phyloP scores from a whole-genome alignment of 2,113 vertebrate genomes.

The Shinisaurus crocodilurus region DNA sequence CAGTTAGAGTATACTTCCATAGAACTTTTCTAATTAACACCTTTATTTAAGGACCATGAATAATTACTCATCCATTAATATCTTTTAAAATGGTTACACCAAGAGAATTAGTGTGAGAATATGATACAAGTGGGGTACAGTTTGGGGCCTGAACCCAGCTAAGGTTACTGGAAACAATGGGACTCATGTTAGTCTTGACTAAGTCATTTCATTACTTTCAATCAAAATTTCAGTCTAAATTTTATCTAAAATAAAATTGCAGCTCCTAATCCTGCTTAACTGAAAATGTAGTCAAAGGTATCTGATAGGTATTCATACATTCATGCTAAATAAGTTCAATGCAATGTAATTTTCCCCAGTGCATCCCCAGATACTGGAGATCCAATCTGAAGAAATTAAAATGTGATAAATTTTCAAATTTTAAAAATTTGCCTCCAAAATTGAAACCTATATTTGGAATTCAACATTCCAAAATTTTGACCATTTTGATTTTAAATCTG shows the following conservation, averaged over 20 bases:
- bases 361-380: neutral
- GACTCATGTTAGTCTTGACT: neutral
- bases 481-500: too few relatives aligned
- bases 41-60: conserved; percentile 3
- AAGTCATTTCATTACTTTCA: neutral
- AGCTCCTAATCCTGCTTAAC: neutral
- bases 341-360: neutral
- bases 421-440: too few relatives aligned
- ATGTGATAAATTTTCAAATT: too few relatives aligned
- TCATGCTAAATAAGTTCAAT: neutral
- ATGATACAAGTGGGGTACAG: neutral
- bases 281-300: neutral
- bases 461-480: too few relatives aligned
- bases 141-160: neutral
- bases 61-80: neutral
- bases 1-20: neutral
- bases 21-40: conserved; percentile 3
- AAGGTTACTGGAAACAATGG: neutral
- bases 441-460: too few relatives aligned
- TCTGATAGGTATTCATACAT: neutral
- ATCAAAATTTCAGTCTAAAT: neutral
- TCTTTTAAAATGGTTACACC: neutral
- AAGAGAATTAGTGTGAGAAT: neutral
- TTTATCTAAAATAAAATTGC: neutral
- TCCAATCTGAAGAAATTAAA: neutral